Base-by-base conservation (phyloP, 2,797 vertebrate genomes). In the Sandelia bainsii region DNA sequence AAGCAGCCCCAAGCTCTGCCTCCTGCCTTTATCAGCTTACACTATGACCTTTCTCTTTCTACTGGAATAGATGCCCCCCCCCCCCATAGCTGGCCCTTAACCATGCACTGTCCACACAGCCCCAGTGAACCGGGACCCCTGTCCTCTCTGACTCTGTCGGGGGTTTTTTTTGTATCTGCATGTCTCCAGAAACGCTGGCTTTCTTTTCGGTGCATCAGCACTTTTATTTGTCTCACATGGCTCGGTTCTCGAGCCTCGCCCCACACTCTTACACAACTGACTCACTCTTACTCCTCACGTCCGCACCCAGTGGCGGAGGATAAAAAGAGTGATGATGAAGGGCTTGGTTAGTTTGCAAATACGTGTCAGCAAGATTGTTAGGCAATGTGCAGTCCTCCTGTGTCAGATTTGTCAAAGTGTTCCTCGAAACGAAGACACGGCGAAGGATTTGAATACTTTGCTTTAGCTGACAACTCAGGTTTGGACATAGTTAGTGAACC, bases 1-100 rank as follows among this genome's bases (percentile, higher is more conserved):
- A 92, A 91, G 88, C 89, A 83, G 89, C 91, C 92, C 83, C 62
- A 34, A 86, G 89, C 83, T 68, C 90, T 86, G 85, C 90, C 91
- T 83, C 86, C 88, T 87, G 82, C 86, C 86, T 94, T 94, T 94
- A 95, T 93, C 87, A 91, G 91, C 89, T 94, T 92, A 92, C 93
- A 94, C 94, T 94, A 93, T 95, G 94, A 95, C 94, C 95, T 95
- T 94, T 92, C 74, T 91, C 92, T 89, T 87, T 91, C 93, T 83
- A 87, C 92, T 93, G 90, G 94, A 94, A 93, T 86, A 90, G 91
- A 89, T 67, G 72, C 65, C 66, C 71, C 40, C 50, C 16, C 16
- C 52, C 39, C 19, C 13, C 51, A 77, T 73, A 77, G 74, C 84
- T 69, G 66, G 61, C 81, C 82, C 62, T 72, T 71, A 40, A 80